Evolutionary conservation across 2,113 vertebrate species (phyloP).

Genomic region (Notiomystis cincta): DNA sequence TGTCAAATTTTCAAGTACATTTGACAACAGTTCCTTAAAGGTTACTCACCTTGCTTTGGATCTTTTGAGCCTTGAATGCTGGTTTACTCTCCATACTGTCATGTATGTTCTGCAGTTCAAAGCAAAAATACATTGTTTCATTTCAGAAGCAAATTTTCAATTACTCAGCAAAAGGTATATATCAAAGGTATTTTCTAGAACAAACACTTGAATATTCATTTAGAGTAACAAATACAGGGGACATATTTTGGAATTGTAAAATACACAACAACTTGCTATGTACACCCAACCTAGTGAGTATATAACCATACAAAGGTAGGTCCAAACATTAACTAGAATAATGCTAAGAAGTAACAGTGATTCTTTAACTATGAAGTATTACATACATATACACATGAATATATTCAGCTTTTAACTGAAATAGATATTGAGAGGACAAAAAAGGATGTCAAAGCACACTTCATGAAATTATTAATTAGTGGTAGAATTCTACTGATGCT

Average conservation of each 20-base stretch:
- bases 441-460: background rate
- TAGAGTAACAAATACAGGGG: background rate
- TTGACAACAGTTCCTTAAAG: background rate
- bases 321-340: background rate
- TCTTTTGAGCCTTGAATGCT: constrained; percentile 43
- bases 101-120: background rate
- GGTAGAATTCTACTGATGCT: background rate
- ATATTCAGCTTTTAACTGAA: background rate
- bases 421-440: background rate
- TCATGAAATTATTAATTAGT: background rate
- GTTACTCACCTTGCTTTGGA: constrained; percentile 41
- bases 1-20: background rate
- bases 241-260: background rate
- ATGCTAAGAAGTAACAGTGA: background rate
- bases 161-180: background rate
- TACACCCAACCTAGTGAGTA: background rate
- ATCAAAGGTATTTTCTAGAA: background rate
- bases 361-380: background rate
- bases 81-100: background rate
- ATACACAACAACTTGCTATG: background rate
- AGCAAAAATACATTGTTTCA: background rate
- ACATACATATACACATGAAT: background rate
- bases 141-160: background rate
- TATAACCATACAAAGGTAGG: background rate
- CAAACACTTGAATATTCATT: background rate